phyloP scores from a whole-genome alignment of 1,140 invertebrate species.

The Pararge aegeria region DNA sequence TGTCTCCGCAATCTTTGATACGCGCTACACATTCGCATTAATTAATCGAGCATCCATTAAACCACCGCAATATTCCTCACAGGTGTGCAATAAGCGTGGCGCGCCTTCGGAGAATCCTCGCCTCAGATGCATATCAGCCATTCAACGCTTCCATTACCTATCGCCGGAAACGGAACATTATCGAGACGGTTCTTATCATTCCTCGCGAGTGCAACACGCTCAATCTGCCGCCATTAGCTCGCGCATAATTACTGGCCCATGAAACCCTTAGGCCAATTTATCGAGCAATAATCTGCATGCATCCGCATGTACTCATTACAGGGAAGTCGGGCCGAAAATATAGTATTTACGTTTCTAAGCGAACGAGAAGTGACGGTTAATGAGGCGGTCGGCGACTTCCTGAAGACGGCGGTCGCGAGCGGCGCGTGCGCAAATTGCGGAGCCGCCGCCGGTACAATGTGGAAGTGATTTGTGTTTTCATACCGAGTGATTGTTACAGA shows the following conservation, averaged over 20 bases:
- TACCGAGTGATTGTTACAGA: conserved; percentile 12
- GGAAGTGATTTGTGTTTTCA: conserved; percentile 30
- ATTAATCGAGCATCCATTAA: conserved; percentile 25
- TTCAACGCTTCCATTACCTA: conserved; percentile 31
- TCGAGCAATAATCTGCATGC: conserved; percentile 31
- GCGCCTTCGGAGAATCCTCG: conserved; percentile 20
- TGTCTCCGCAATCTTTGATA: conserved; percentile 10
- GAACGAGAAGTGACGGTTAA: conserved; percentile 29
- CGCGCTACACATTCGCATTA: conserved; percentile 1
- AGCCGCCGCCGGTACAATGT: conserved; percentile 12
- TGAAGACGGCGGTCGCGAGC: conserved; percentile 14
- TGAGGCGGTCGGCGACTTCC: conserved; percentile 30
- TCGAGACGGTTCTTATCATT: conserved; percentile 27
- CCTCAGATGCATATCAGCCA: conserved; percentile 26
- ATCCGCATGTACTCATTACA: conserved; percentile 33
- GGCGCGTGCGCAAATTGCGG: conserved; percentile 30
- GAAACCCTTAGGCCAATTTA: conserved; percentile 26
- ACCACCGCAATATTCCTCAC: conserved; percentile 22
- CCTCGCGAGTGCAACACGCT: conserved; percentile 24
- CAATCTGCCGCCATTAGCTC: conserved; percentile 27
- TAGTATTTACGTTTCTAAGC: conserved; percentile 35
- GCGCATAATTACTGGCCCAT: conserved; percentile 33
- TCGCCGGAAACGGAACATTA: conserved; percentile 33
- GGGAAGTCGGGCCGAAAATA: conserved; percentile 33
- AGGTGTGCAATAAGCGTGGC: conserved; percentile 23